Evolutionary conservation across 2,113 vertebrate genomes (phyloP), one percentile per base, ranked within the genome.

Genomic region (Corydoras maculifer): DNA sequence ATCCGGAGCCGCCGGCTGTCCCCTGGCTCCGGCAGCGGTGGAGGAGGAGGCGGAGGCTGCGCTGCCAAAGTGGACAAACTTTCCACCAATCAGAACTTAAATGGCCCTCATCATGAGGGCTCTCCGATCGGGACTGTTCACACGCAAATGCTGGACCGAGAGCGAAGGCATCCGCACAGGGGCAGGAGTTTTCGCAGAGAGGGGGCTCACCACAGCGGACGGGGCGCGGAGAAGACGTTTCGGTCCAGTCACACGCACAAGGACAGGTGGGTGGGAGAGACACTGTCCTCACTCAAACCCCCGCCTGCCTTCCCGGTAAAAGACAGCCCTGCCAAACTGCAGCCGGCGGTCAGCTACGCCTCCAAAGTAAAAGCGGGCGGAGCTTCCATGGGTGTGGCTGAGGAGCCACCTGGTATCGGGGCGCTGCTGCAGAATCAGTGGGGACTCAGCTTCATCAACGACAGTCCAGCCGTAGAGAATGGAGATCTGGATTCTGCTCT

Each of bases 361-460:
- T 92, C 91, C 78, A 93, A 92, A 82, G 91, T 93, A 80, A 93
- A 93, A 83, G 86, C 88, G 5, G 87, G 90, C 11, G 83, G 88
- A 12, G 63, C 78, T 2, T 61, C 64, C 0, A 82, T 80, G 1
- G 72, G 74, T 2, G 81, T 84, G 58, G 85, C 84, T 67, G 88
- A 89, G 68, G 87, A 89, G 61, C 86, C 87, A 14, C 89, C 88
- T 0, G 88, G 86, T 66, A 90, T 93, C 9, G 88, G 90, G 0
- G 88, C 91, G 69, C 86, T 93, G 74, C 88, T 93, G 68, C 90
- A 92, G 79, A 93, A 93, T 80, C 85, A 92, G 74, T 93, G 92
- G 92, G 92, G 92, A 43, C 87, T 93, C 5, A 92, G 91, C 70
- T 93, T 93, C 75, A 92, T 93, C 79, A 92, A 87, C 0, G 90